Evolutionary conservation across 2,113 vertebrate genomes (phyloP).

Genomic region (Picathartes gymnocephalus): DNA sequence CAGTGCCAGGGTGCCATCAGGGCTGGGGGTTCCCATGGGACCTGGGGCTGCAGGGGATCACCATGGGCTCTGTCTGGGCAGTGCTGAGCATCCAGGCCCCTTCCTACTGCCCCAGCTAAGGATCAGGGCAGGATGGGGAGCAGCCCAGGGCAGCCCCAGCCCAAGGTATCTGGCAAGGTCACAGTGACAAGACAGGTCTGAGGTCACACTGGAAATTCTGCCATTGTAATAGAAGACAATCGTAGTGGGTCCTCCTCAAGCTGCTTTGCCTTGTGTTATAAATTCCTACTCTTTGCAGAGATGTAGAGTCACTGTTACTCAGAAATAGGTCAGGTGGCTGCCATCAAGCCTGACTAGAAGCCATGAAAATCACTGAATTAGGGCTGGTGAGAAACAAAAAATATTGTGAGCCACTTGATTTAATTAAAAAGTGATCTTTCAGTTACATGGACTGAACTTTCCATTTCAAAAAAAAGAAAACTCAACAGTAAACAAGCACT

Average conservation of each 20-base stretch:
- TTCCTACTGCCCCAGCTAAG: neutral
- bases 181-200: neutral
- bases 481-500: neutral
- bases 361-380: neutral
- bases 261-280: neutral
- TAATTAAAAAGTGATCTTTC: neutral
- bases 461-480: neutral
- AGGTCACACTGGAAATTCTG: neutral
- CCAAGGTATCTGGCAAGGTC: neutral
- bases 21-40: neutral
- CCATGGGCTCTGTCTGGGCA: fast-evolving
- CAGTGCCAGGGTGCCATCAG: fast-evolving
- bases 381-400: neutral
- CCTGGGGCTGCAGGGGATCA: neutral
- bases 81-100: neutral
- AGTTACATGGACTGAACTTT: neutral
- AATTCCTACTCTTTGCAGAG: neutral
- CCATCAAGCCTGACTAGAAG: neutral
- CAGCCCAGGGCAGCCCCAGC: neutral
- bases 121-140: neutral
- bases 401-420: neutral
- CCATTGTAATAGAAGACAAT: neutral
- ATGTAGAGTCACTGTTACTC: neutral
- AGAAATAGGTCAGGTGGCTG: neutral
- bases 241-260: neutral